These are phyloP conservation scores for Melanotaenia trifasciata DNA, from an alignment of 2,797 vertebrate species.

Conservation along the genomic window DNA sequence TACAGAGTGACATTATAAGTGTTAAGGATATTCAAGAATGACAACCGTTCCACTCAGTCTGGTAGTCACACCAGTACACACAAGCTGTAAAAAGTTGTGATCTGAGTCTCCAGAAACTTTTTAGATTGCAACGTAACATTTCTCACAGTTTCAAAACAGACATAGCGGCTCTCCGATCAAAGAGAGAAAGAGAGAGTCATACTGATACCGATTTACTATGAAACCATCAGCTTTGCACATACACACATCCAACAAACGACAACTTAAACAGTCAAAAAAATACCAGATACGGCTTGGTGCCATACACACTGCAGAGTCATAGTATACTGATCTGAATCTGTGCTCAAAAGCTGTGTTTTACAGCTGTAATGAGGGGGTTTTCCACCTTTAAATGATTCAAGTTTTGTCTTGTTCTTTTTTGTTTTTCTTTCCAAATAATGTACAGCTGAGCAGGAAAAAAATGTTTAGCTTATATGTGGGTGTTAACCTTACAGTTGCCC, in stretches of 20 bases:
- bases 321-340: slow-evolving; percentile 1
- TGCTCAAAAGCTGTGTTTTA: slow-evolving; percentile 2
- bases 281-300: slow-evolving; percentile 4
- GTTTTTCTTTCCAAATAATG: too few species aligned
- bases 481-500: background rate
- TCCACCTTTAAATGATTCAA: background rate
- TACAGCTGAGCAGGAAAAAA: too few species aligned
- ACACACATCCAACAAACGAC: slow-evolving; percentile 12
- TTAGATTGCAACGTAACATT: background rate
- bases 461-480: too few species aligned
- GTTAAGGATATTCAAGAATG: background rate
- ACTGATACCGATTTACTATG: slow-evolving; percentile 20
- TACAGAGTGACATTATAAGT: background rate
- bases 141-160: slow-evolving; percentile 6
- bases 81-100: background rate
- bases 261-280: slow-evolving; percentile 12
- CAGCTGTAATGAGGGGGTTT: background rate
- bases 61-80: slow-evolving; percentile 1
- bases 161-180: slow-evolving; percentile 5
- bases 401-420: background rate
- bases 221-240: slow-evolving; percentile 16
- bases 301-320: slow-evolving; percentile 1
- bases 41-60: background rate
- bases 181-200: slow-evolving; percentile 11
- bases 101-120: slow-evolving; percentile 10